A percentile compares a stretch with the other conserved stretches of the same genome.
phyloP scores from a whole-genome alignment of 2,888 invertebrate genomes.

The Hipparchia sbordonii region DNA sequence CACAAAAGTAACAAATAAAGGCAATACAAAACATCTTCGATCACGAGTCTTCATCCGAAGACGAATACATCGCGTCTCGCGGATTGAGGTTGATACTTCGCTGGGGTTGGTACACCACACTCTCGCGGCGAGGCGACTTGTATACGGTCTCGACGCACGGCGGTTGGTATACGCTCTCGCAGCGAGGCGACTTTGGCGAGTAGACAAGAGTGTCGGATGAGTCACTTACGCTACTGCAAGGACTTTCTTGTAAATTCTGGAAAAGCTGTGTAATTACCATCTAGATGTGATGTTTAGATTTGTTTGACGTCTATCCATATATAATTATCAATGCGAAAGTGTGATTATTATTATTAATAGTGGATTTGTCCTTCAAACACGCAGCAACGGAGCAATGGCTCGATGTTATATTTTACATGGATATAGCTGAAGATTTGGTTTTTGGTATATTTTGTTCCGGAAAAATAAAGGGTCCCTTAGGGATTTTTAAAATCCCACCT shows the following conservation, averaged over 20 bases:
- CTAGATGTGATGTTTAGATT: too few relatives aligned
- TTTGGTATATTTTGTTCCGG: too few relatives aligned
- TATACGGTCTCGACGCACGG: conserved; percentile 11
- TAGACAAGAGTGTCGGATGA: conserved; percentile 71
- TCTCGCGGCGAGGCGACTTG: conserved; percentile 13
- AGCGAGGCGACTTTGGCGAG: conserved; percentile 47
- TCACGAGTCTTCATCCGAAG: conserved; percentile 60
- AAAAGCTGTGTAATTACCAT: not conserved
- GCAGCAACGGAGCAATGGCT: too few relatives aligned
- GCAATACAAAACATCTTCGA: conserved; percentile 41
- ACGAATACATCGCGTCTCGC: conserved; percentile 64
- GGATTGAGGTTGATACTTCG: conserved; percentile 53
- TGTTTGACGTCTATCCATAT: too few relatives aligned
- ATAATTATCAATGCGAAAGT: too few relatives aligned
- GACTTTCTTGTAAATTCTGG: conserved; percentile 33
- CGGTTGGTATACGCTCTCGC: conserved; percentile 18
- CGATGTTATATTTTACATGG: too few relatives aligned
- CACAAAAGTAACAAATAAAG: conserved; percentile 50
- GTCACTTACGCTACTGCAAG: conserved; percentile 62
- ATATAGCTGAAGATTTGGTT: too few relatives aligned
- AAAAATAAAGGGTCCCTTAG: too few relatives aligned
- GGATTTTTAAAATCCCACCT: too few relatives aligned
- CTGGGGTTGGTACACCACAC: conserved; percentile 6
- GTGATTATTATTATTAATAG: too few relatives aligned
- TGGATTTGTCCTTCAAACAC: too few relatives aligned